Evolutionary conservation across 2,113 vertebrate genomes (phyloP).

Genomic region (Bubo blakistoni): DNA sequence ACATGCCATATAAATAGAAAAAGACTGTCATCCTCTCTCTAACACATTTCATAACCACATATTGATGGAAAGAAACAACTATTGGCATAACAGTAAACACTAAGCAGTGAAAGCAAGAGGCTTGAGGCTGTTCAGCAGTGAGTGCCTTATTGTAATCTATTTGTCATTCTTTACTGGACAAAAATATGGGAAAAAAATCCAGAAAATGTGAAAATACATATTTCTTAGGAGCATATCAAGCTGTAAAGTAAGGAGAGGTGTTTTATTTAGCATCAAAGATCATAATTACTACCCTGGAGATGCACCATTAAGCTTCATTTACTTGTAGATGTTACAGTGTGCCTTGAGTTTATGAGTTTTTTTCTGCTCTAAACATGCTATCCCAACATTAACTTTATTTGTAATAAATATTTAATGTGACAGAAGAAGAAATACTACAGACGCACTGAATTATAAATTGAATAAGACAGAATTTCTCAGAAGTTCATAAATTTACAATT

Average conservation of each 20-base stretch:
- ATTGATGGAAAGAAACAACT: neutral
- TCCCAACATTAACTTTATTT: neutral
- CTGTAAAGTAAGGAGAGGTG: neutral
- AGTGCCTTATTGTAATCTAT: neutral
- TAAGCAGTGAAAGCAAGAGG: neutral
- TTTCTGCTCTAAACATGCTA: neutral
- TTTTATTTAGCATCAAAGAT: neutral
- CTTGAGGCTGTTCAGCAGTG: neutral
- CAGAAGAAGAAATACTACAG: neutral
- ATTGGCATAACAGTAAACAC: neutral
- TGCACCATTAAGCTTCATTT: constrained; percentile 2
- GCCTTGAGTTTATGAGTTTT: neutral
- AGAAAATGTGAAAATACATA: neutral
- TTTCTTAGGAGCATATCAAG: neutral
- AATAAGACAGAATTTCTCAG: neutral
- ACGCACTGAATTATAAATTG: neutral
- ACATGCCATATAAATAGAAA: neutral
- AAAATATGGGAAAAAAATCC: neutral
- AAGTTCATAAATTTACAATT: neutral
- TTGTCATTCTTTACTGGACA: neutral
- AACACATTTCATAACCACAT: neutral
- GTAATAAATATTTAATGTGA: neutral
- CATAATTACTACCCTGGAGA: neutral
- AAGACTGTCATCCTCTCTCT: neutral
- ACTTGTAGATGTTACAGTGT: neutral